Evolutionary conservation across 2,888 invertebrate genomes (phyloP).

Genomic region (Caenorhabditis angaria): DNA sequence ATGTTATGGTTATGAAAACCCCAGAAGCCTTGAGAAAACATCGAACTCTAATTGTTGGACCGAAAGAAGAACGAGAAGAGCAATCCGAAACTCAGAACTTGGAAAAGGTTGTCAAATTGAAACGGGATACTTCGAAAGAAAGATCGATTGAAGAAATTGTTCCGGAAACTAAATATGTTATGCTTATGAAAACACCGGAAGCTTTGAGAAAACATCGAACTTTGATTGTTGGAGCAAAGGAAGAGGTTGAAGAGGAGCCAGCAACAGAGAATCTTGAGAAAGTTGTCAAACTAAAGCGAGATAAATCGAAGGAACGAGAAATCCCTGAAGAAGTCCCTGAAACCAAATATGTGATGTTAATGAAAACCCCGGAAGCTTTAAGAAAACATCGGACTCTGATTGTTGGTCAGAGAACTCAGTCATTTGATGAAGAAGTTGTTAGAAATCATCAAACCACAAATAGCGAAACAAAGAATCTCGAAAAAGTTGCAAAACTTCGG

Average conservation of each 20-base stretch:
- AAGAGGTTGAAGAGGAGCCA: not conserved
- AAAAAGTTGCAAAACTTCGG: not conserved
- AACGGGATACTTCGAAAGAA: conserved; percentile 1
- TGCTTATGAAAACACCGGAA: conserved; percentile 15
- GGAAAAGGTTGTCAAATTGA: not conserved
- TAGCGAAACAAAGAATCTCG: conserved; percentile 1
- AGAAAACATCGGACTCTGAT: conserved; percentile 16
- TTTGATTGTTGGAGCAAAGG: conserved; percentile 9
- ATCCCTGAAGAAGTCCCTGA: not conserved
- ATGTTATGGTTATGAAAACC: conserved; percentile 7
- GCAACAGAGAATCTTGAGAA: not conserved
- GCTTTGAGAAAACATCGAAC: conserved; percentile 15
- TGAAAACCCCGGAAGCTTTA: conserved; percentile 14
- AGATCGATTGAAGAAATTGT: not conserved
- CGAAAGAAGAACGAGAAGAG: not conserved
- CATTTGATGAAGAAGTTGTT: not conserved
- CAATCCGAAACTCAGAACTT: not conserved
- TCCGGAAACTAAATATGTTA: not conserved
- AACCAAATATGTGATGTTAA: not conserved
- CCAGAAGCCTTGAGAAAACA: conserved; percentile 20
- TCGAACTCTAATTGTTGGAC: conserved; percentile 14
- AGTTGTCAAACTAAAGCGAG: not conserved
- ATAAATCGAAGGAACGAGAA: conserved; percentile 3
- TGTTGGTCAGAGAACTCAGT: not conserved
- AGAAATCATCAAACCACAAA: too few species aligned